Conservation (phyloP, 2,113 vertebrate species). For the Verasper variegatus region DNA sequence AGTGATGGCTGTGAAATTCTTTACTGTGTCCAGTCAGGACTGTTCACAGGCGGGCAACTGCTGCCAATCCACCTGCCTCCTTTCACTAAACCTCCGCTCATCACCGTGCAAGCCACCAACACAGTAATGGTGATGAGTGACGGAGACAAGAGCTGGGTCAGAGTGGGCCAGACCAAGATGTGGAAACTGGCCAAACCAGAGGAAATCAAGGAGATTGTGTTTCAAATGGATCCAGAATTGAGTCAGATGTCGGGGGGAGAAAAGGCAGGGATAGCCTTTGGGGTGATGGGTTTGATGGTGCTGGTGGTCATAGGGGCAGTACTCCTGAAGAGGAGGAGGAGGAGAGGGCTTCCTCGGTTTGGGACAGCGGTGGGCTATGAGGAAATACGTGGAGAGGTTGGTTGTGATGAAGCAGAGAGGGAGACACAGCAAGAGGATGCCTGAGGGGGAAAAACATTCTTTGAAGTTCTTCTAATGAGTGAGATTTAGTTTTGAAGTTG, state of each 20-base stretch:
- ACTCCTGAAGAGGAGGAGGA: slow-evolving; percentile 50
- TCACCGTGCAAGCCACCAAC: slow-evolving; percentile 75
- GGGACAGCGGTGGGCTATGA: slow-evolving; percentile 30
- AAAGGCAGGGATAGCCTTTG: slow-evolving; percentile 69
- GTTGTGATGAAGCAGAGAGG: not conserved
- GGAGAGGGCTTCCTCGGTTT: slow-evolving; percentile 13
- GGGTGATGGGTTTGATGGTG: slow-evolving; percentile 60
- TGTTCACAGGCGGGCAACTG: slow-evolving; percentile 84
- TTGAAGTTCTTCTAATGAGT: not conserved
- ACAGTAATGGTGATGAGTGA: slow-evolving; percentile 87
- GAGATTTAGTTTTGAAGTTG: not conserved
- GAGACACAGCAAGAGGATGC: slow-evolving; percentile 7
- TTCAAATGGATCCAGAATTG: slow-evolving; percentile 1
- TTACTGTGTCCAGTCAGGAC: slow-evolving; percentile 86
- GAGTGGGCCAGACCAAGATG: slow-evolving; percentile 77
- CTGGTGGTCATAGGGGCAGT: slow-evolving; percentile 55
- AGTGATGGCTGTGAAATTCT: slow-evolving; percentile 91
- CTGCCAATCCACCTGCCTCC: slow-evolving; percentile 85
- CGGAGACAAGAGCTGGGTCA: slow-evolving; percentile 84
- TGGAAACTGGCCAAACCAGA: slow-evolving; percentile 83
- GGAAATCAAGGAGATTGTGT: slow-evolving; percentile 71
- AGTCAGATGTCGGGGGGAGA: slow-evolving; percentile 53
- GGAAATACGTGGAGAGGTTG: slow-evolving; percentile 21
- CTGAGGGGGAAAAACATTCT: not conserved
- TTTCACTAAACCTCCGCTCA: slow-evolving; percentile 82